A percentile compares a stretch with the other conserved stretches of the same genome.
Conservation (phyloP, 1,140 invertebrate genomes). For the Thaumatotibia leucotreta region DNA sequence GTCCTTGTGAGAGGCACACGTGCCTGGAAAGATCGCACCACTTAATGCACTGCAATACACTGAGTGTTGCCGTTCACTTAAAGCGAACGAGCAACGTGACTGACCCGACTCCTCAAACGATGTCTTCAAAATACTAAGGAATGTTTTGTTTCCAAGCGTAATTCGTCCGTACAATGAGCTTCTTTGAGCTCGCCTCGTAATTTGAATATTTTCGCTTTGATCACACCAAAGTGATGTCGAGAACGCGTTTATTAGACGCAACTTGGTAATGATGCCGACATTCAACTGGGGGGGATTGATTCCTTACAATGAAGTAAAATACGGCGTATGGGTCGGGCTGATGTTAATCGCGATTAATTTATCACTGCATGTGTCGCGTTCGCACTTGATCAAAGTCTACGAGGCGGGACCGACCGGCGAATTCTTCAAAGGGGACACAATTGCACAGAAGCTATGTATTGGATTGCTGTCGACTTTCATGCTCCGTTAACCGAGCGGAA, state of each 20-base stretch:
- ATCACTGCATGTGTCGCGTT: neutral
- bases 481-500: too few relatives aligned
- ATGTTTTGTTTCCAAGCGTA: neutral
- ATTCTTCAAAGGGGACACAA: neutral
- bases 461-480: neutral
- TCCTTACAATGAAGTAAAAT: constrained; percentile 13
- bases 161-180: constrained; percentile 7
- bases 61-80: neutral
- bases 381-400: neutral
- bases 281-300: neutral
- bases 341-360: constrained; percentile 11
- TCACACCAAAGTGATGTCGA: constrained; percentile 8
- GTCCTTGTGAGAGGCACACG: neutral
- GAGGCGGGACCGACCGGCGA: neutral
- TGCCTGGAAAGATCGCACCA: neutral
- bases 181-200: neutral
- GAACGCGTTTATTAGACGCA: neutral
- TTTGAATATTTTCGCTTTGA: constrained; percentile 11
- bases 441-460: neutral
- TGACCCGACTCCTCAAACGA: neutral
- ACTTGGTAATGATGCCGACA: constrained; percentile 7
- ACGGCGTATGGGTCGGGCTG: constrained; percentile 1
- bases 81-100: neutral
- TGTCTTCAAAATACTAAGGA: neutral
- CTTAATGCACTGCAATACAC: neutral